phyloP scores from a whole-genome alignment of 2,113 vertebrate genomes.

The Etheostoma spectabile region DNA sequence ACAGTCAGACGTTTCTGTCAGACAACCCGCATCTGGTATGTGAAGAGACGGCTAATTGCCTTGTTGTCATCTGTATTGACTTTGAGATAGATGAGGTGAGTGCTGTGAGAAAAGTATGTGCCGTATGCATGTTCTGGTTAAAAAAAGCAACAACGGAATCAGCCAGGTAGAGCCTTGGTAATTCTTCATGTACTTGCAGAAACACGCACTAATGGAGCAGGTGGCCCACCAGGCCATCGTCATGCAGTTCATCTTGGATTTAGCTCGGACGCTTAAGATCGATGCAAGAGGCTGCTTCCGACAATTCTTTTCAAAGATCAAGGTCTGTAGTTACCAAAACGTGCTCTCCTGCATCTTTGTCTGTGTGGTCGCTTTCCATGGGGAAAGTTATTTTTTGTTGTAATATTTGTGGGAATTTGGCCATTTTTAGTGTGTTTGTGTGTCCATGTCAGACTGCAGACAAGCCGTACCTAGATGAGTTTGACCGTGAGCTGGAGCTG shows the following conservation, averaged over 20 bases:
- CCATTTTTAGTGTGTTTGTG: background rate
- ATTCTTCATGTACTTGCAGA: conserved; percentile 76
- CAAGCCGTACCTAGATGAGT: conserved; percentile 89
- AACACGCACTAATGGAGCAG: conserved; percentile 92
- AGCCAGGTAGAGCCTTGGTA: background rate
- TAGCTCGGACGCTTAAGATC: conserved; percentile 88
- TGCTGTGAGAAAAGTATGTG: background rate
- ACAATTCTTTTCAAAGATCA: conserved; percentile 93
- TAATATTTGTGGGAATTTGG: background rate
- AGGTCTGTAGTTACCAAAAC: conserved; percentile 74
- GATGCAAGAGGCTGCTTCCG: conserved; percentile 92
- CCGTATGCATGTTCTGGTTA: background rate
- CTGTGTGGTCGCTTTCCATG: background rate
- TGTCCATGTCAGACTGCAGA: conserved; percentile 85
- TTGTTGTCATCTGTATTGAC: conserved; percentile 92
- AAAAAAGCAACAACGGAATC: too few species aligned
- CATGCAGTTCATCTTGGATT: conserved; percentile 93
- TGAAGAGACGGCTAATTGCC: conserved; percentile 91
- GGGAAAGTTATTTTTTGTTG: background rate
- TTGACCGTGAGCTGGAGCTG: conserved; percentile 88
- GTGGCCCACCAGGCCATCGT: conserved; percentile 95
- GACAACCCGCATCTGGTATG: conserved; percentile 91
- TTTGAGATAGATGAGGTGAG: conserved; percentile 92
- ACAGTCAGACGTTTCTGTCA: conserved; percentile 92
- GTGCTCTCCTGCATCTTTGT: background rate